Evolutionary conservation across 2,888 invertebrate genomes (phyloP), one percentile per base, ranked within the genome.

Genomic region (Tetranychus piercei): DNA sequence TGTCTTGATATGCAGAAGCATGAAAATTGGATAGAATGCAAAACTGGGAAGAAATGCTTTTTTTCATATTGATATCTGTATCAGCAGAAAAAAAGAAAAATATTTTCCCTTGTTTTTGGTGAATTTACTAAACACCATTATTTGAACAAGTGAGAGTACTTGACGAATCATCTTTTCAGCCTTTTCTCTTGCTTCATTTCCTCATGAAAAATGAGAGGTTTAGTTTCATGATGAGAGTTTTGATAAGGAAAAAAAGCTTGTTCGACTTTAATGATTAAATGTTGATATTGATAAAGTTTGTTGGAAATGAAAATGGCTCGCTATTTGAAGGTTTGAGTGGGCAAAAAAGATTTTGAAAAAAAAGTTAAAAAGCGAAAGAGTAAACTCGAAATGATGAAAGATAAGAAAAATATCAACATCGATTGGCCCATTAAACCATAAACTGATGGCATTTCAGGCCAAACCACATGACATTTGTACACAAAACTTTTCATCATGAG

Each of bases 11-110:
- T 55, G 55, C 15, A 55, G 15, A 15, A 55, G 55, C 15, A 55
- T 55, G 9, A 55, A 15, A 15, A 55, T 55, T 15, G 15, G 55
- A 55, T 2, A 55, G 15, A 55, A 15, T 15, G 55, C 6, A 5
- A 15, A 55, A 55, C 55, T 15, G 55, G 11, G 55, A 55, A 72
- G 72, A 72, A 43, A 72, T 72, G 11, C 66, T 6, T 66, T 66
- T 66, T 20, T 20, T 66, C 15, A 55, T 55, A 55, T 55, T 55
- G 55, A 55, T 55, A 6, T 55, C 55, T 55, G 55, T 55, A 7
- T 55, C 55, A 55, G 55, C 55, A 55, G 55, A 55, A 55, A 55
- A 7, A 55, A 55, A 55, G 55, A 55, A 55, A 55, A 55, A 15
- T 55, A 55, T 55, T 55, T 55, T 55, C 55, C 15, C 15, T 15